phyloP scores from a whole-genome alignment of 1,140 invertebrate species.

The Oncopeltus fasciatus region DNA sequence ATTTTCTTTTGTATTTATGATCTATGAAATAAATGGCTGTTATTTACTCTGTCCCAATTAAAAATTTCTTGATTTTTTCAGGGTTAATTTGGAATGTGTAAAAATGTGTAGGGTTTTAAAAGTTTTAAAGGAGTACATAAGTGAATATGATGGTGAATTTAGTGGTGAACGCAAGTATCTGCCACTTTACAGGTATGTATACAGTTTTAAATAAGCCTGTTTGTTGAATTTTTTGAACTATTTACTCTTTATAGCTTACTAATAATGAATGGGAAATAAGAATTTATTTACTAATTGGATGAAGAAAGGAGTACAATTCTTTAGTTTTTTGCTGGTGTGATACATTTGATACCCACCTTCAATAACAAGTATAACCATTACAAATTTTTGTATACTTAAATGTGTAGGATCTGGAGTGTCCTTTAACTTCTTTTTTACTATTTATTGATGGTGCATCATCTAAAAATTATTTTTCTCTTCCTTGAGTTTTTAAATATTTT shows the following conservation, averaged over 20 bases:
- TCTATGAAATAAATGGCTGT: not conserved
- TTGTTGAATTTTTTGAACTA: slow-evolving; percentile 12
- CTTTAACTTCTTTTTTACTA: too few species aligned
- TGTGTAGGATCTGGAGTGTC: too few species aligned
- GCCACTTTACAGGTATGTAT: slow-evolving; percentile 57
- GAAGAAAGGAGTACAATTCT: too few species aligned
- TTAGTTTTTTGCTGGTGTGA: too few species aligned
- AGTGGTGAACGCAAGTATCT: slow-evolving; percentile 77
- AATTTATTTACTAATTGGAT: too few species aligned
- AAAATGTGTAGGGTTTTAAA: slow-evolving; percentile 87
- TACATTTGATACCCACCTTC: too few species aligned
- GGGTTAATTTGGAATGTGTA: slow-evolving; percentile 44
- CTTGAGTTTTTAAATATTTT: too few species aligned
- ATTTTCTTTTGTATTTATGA: not conserved
- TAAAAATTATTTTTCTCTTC: too few species aligned
- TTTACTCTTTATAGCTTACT: slow-evolving; percentile 1
- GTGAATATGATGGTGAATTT: slow-evolving; percentile 87
- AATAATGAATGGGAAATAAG: too few species aligned
- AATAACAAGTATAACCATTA: too few species aligned
- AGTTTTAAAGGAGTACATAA: slow-evolving; percentile 88
- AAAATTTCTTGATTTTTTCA: slow-evolving; percentile 1
- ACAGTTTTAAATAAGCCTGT: not conserved
- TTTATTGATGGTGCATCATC: too few species aligned
- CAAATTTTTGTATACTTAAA: too few species aligned
- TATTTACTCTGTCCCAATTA: not conserved